A percentile compares a stretch with the other conserved stretches of the same genome.
These are phyloP conservation scores for Crax fasciolata DNA, from an alignment of 2,797 vertebrate genomes.

Conservation along the genomic window DNA sequence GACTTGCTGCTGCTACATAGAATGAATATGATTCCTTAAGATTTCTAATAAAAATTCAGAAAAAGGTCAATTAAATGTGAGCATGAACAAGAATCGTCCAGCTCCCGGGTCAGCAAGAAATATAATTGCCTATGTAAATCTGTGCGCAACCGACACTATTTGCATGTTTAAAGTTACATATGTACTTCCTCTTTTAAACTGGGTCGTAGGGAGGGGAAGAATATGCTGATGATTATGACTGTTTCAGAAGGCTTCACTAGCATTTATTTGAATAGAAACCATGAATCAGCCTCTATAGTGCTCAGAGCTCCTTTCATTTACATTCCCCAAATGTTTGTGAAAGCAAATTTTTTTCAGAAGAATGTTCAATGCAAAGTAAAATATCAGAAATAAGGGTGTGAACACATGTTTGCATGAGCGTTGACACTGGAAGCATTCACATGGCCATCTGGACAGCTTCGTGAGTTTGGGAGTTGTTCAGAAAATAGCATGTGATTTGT, in stretches of 20 bases:
- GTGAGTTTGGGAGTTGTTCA: neutral
- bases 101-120: neutral
- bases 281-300: conserved; percentile 4
- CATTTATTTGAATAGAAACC: conserved; percentile 36
- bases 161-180: conserved; percentile 20
- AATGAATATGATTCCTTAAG: neutral
- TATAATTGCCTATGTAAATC: neutral
- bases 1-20: neutral
- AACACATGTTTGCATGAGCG: conserved; percentile 11
- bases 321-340: neutral
- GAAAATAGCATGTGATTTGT: neutral
- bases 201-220: neutral
- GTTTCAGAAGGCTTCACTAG: conserved; percentile 3
- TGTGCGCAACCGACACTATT: neutral
- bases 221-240: conserved; percentile 10
- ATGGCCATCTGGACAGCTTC: conserved; percentile 52
- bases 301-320: conserved; percentile 33
- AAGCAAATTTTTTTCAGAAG: conserved; percentile 33
- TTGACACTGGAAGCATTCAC: conserved; percentile 18
- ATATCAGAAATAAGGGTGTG: neutral
- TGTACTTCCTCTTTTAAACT: conserved; percentile 8
- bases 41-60: neutral
- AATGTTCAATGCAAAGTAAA: neutral
- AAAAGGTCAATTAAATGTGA: neutral
- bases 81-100: neutral